These are phyloP conservation scores for Tetrax tetrax DNA, from an alignment of 2,113 vertebrate species.

Conservation along the genomic window DNA sequence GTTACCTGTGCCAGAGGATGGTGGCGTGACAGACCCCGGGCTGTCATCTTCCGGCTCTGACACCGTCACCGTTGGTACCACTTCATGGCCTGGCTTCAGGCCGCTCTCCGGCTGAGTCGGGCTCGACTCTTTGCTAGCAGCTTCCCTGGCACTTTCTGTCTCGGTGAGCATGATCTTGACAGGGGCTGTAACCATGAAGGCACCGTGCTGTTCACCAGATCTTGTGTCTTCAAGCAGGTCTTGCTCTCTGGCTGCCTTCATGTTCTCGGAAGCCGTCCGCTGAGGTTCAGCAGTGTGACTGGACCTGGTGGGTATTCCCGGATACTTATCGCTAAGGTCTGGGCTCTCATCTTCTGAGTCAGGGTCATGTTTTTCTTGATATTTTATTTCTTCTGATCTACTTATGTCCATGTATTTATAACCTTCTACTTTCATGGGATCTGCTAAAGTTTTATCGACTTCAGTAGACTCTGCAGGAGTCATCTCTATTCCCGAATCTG, in stretches of 20 bases:
- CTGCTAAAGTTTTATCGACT: slow-evolving; percentile 81
- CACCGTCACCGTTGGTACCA: slow-evolving; percentile 90
- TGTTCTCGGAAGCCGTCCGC: background rate
- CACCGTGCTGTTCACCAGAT: slow-evolving; percentile 73
- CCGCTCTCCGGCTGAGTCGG: slow-evolving; percentile 70
- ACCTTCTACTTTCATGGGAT: slow-evolving; percentile 85
- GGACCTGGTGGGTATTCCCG: slow-evolving; percentile 36
- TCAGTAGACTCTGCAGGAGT: slow-evolving; percentile 84
- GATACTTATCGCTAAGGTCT: slow-evolving; percentile 44
- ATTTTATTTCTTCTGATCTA: slow-evolving; percentile 80
- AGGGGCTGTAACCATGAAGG: slow-evolving; percentile 72
- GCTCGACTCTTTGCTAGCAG: slow-evolving; percentile 51
- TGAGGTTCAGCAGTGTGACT: slow-evolving; percentile 66
- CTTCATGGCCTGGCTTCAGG: slow-evolving; percentile 87
- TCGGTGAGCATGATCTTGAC: slow-evolving; percentile 89
- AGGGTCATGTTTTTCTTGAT: slow-evolving; percentile 46
- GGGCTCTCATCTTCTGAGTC: slow-evolving; percentile 73
- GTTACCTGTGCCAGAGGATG: slow-evolving; percentile 87
- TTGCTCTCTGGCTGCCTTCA: slow-evolving; percentile 57
- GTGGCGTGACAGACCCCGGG: slow-evolving; percentile 87
- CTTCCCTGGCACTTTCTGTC: slow-evolving; percentile 67
- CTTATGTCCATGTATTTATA: slow-evolving; percentile 98
- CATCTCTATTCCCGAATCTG: slow-evolving; percentile 89
- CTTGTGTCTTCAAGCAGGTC: slow-evolving; percentile 76
- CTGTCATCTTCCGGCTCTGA: slow-evolving; percentile 97